phyloP scores from a whole-genome alignment of 2,797 vertebrate genomes.

The Jordanella pulchra region DNA sequence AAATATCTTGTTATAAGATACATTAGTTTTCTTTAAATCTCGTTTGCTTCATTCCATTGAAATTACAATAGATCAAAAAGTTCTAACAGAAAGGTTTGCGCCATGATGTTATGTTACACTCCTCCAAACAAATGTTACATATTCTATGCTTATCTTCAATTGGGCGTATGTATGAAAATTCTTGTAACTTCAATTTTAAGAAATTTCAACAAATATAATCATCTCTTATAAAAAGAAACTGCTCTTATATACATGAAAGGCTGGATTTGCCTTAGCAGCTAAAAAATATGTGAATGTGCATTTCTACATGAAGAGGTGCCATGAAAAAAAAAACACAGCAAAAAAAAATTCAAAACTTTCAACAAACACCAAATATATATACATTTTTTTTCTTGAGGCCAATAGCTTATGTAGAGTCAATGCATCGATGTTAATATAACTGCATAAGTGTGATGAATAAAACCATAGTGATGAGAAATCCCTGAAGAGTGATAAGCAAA shows the following conservation, averaged over 20 bases:
- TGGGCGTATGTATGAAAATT: not conserved
- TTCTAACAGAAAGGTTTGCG: not conserved
- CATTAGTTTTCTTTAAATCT: not conserved
- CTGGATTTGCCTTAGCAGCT: not conserved
- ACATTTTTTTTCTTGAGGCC: conserved; percentile 3
- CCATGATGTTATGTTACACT: conserved; percentile 34
- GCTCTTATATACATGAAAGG: not conserved
- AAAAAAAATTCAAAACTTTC: conserved; percentile 35
- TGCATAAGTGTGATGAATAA: conserved; percentile 55
- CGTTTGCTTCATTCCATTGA: not conserved
- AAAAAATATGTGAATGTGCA: conserved; percentile 55
- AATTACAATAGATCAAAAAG: not conserved
- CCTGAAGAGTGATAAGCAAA: conserved; percentile 63
- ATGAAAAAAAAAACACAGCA: conserved; percentile 48
- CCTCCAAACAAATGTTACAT: not conserved
- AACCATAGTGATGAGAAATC: conserved; percentile 61
- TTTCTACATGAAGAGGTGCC: conserved; percentile 55
- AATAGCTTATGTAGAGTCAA: conserved; percentile 32
- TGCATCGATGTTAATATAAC: conserved; percentile 40
- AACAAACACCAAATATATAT: conserved; percentile 46
- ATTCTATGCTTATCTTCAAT: not conserved
- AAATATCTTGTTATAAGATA: not conserved
- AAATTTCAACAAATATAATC: not conserved
- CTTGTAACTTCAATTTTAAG: not conserved
- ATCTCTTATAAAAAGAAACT: not conserved